A percentile compares a stretch with the other conserved stretches of the same genome.
Evolutionary conservation across 2,888 invertebrate species (phyloP).

Genomic region (Neocrepidodera transversa): DNA sequence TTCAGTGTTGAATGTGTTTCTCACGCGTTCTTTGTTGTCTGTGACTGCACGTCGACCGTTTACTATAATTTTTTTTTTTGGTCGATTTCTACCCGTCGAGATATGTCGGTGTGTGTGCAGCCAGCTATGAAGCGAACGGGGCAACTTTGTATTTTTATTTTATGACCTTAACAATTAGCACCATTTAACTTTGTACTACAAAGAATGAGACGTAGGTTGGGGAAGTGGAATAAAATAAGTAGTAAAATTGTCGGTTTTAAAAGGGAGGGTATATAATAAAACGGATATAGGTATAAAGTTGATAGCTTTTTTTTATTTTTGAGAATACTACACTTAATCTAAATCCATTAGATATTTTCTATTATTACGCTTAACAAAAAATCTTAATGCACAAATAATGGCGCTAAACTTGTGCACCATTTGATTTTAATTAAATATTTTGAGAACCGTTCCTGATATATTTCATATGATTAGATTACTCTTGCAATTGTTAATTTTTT

Average conservation of each 20-base stretch:
- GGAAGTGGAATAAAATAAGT: background rate
- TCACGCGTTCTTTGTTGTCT: slow-evolving; percentile 33
- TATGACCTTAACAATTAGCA: slow-evolving; percentile 41
- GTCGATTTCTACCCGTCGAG: slow-evolving; percentile 32
- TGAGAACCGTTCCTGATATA: too few relatives aligned
- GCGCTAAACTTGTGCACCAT: too few relatives aligned
- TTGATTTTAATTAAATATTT: too few relatives aligned
- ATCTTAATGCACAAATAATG: too few relatives aligned
- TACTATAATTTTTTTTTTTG: slow-evolving; percentile 4
- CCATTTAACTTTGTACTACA: slow-evolving; percentile 47
- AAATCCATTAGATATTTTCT: too few relatives aligned
- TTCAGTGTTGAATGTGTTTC: slow-evolving; percentile 24
- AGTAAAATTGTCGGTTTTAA: background rate
- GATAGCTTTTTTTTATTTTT: too few relatives aligned
- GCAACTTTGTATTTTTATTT: slow-evolving; percentile 19
- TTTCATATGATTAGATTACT: too few relatives aligned
- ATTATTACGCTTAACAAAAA: too few relatives aligned
- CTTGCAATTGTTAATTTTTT: too few relatives aligned
- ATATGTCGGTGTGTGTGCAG: slow-evolving; percentile 32
- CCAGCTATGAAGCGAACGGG: slow-evolving; percentile 44
- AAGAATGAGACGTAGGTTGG: background rate
- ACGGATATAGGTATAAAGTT: too few relatives aligned
- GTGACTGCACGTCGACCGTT: slow-evolving; percentile 5
- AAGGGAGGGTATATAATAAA: too few relatives aligned
- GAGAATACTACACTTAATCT: too few relatives aligned